Base-by-base conservation (phyloP, 2,888 invertebrate genomes). In the Phengaris alcon region DNA sequence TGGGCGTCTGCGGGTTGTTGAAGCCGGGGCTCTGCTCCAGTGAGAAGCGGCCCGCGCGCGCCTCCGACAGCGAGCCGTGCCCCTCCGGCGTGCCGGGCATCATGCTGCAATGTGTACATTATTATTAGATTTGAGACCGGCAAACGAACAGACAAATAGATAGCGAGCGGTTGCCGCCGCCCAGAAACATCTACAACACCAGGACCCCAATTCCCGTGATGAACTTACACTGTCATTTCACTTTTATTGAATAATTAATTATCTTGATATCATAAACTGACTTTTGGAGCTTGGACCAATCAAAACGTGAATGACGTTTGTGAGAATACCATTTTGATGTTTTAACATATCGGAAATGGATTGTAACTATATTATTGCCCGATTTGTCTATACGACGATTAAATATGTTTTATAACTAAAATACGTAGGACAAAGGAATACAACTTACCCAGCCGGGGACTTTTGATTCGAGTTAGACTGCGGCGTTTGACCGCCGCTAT, bases 401-500 rank as follows among this genome's bases (percentile, higher is more conserved):
- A 22, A 22, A 22, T 22, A 22, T 22, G 22, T 22, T 22, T 22
- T 22, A 22, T 22, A 22, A 22, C 0, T 22, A 22, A 22, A 22
- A 22, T 22, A 22, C 22, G 22, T 22, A 22, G 22, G 22, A 22
- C 22, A 22, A 22, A 22, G 22, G 22, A 22, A 22, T 22, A 78
- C 77, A 75, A 95, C 96, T 94, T 94, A 97, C 97, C 96, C 95
- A 77, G 90, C 92, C 6, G 96, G 96, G 86, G 96, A 96, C 88
- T 95, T 95, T 83, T 95, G 95, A 84, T 93, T 94, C 0, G 92
- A 94, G 89, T 80, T 90, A 0, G 92, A 90, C 87, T 88, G 94
- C 77, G 89, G 91, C 78, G 92, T 94, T 79, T 93, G 93, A 12
- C 90, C 92, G 7, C 93, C 93, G 80, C 86, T 90, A 79, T 91